Evolutionary conservation across 2,888 invertebrate species (phyloP).

Genomic region (Odontomyia ornata): DNA sequence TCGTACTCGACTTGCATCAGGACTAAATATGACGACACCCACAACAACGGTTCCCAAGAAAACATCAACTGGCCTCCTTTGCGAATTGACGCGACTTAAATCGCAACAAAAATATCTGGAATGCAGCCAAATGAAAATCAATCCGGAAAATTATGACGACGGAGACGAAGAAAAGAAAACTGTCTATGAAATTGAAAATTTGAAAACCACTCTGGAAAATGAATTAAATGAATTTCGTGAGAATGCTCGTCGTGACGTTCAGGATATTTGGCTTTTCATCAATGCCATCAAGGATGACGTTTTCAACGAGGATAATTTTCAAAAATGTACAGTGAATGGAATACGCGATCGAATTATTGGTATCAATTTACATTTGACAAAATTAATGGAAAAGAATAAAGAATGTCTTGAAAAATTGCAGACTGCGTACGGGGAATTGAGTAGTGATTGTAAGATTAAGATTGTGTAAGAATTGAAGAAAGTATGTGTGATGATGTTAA

Average conservation of each 20-base stretch:
- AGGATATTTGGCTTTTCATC: constrained; percentile 59
- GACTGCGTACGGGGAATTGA: constrained; percentile 53
- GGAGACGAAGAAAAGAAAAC: constrained; percentile 42
- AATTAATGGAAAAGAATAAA: constrained; percentile 55
- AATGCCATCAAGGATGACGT: constrained; percentile 58
- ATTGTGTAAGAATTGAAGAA: constrained; percentile 44
- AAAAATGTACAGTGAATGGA: constrained; percentile 54
- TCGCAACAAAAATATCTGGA: constrained; percentile 63
- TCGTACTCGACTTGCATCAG: too few species aligned
- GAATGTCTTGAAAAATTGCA: constrained; percentile 54
- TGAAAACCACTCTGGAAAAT: constrained; percentile 55
- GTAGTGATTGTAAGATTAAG: constrained; percentile 54
- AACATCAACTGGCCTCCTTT: constrained; percentile 58
- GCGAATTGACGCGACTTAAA: constrained; percentile 62
- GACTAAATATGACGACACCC: not conserved
- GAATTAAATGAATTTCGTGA: constrained; percentile 54
- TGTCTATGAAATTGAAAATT: constrained; percentile 58
- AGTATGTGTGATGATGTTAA: too few species aligned
- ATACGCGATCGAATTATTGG: constrained; percentile 58
- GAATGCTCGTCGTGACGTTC: constrained; percentile 55
- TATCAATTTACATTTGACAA: constrained; percentile 57
- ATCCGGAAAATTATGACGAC: constrained; percentile 56
- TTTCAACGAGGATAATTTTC: constrained; percentile 55
- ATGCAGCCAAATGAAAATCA: constrained; percentile 60
- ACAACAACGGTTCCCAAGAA: constrained; percentile 47